A percentile compares a stretch with the other conserved stretches of the same genome.
Evolutionary conservation across 1,140 invertebrate genomes (phyloP).

Genomic region (Caenorhabditis elegans): DNA sequence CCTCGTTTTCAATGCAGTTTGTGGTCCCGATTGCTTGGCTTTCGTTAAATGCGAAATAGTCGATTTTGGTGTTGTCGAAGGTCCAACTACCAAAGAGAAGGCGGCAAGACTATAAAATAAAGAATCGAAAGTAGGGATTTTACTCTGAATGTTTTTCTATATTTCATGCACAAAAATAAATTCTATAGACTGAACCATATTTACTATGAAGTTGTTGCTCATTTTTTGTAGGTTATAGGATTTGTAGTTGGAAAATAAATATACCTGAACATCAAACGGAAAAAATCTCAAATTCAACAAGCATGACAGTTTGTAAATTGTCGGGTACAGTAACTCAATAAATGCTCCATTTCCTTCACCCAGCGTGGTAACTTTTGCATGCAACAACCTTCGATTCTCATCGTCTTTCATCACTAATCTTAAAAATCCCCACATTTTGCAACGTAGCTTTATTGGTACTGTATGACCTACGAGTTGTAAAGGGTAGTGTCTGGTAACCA

Average conservation of each 20-base stretch:
- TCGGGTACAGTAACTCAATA: conserved; percentile 49
- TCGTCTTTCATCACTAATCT: conserved; percentile 51
- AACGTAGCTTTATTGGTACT: too few species aligned
- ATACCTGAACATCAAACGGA: conserved; percentile 56
- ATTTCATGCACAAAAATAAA: too few species aligned
- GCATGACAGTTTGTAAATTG: conserved; percentile 50
- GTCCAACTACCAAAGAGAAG: conserved; percentile 68
- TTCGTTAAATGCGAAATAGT: conserved; percentile 45
- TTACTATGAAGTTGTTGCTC: too few species aligned
- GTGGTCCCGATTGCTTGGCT: conserved; percentile 43
- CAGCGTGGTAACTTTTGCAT: conserved; percentile 46
- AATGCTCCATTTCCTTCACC: conserved; percentile 33
- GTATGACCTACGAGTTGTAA: conserved; percentile 44
- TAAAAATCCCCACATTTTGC: background rate
- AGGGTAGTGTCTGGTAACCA: conserved; percentile 51
- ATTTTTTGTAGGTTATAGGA: too few species aligned
- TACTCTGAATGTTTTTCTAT: too few species aligned
- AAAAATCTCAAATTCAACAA: conserved; percentile 53
- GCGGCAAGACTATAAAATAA: conserved; percentile 51
- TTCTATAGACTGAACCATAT: too few species aligned
- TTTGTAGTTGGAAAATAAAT: too few species aligned
- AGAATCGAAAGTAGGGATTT: too few species aligned
- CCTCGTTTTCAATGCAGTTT: conserved; percentile 50
- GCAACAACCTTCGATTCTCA: conserved; percentile 41
- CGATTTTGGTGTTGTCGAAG: conserved; percentile 60